Percentiles rank a stretch among this genome's conserved stretches.
Conservation (phyloP, 2,113 vertebrate species). For the Gadus chalcogrammus region DNA sequence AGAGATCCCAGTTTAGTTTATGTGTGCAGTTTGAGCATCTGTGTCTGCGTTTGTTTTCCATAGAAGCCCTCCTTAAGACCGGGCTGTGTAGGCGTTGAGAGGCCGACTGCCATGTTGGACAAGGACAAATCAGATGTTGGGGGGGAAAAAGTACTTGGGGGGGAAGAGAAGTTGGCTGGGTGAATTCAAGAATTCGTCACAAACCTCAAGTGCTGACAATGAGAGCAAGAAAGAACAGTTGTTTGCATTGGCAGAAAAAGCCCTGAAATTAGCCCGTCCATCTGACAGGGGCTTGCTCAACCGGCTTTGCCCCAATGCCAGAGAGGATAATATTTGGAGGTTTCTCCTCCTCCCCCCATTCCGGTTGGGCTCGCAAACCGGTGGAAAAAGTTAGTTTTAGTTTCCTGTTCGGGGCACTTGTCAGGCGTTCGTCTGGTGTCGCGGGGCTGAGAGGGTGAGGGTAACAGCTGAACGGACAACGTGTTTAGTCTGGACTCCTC, state of each 20-base stretch:
- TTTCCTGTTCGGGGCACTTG: constrained; percentile 37
- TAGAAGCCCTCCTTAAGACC: constrained; percentile 49
- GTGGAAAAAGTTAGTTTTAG: constrained; percentile 82
- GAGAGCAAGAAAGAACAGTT: constrained; percentile 80
- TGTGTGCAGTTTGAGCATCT: constrained; percentile 41
- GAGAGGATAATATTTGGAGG: constrained; percentile 78
- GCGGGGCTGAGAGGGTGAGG: constrained; percentile 72
- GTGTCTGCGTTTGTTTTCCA: constrained; percentile 42
- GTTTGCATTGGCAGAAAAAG: constrained; percentile 82
- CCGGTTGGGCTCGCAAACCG: constrained; percentile 71
- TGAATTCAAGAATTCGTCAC: constrained; percentile 57
- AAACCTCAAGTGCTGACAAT: constrained; percentile 79
- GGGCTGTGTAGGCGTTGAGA: constrained; percentile 65
- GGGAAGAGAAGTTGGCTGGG: constrained; percentile 66
- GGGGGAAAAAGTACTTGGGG: constrained; percentile 38
- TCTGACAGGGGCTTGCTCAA: constrained; percentile 77
- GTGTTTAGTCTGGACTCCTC: constrained; percentile 93
- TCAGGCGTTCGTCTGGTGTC: constrained; percentile 80
- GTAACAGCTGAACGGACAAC: constrained; percentile 84
- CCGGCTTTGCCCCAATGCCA: constrained; percentile 64
- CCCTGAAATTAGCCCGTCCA: constrained; percentile 82
- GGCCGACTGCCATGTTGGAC: constrained; percentile 60
- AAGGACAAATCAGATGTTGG: constrained; percentile 56
- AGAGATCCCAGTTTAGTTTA: constrained; percentile 10
- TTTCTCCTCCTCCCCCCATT: constrained; percentile 57